These are phyloP conservation scores for Eptesicus fuscus DNA, from an alignment of 2,113 vertebrate species.

Conservation along the genomic window DNA sequence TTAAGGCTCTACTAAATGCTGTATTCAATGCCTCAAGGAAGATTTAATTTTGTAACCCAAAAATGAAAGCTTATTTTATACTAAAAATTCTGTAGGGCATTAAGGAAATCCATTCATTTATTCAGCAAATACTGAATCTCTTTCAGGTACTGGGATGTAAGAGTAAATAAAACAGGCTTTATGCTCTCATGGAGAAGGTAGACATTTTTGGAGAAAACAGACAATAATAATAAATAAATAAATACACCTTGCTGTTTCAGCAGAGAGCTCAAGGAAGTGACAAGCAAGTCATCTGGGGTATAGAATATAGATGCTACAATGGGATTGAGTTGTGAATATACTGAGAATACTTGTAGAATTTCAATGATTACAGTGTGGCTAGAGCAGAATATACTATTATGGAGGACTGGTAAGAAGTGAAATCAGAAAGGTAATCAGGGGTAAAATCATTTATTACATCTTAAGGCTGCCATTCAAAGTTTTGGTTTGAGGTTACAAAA, in stretches of 20 bases:
- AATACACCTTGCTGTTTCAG: neutral
- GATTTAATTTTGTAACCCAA: neutral
- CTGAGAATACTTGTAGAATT: neutral
- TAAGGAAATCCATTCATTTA: neutral
- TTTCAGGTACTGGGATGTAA: neutral
- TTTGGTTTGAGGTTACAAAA: neutral
- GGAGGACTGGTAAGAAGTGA: neutral
- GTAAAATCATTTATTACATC: neutral
- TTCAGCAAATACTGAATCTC: neutral
- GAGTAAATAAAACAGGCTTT: neutral
- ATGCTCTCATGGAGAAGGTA: neutral
- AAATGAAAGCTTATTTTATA: neutral
- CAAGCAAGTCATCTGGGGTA: neutral
- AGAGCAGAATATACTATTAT: neutral
- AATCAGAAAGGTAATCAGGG: neutral
- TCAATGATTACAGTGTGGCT: neutral
- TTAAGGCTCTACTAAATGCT: neutral
- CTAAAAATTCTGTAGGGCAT: neutral
- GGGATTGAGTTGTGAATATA: neutral
- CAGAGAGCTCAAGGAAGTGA: neutral
- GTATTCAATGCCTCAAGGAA: neutral
- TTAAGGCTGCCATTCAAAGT: neutral
- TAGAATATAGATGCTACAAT: accelerated
- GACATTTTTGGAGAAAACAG: neutral
- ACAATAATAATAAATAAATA: neutral